Conservation (phyloP, 2,797 vertebrate genomes). For the Gephyroberyx darwinii region DNA sequence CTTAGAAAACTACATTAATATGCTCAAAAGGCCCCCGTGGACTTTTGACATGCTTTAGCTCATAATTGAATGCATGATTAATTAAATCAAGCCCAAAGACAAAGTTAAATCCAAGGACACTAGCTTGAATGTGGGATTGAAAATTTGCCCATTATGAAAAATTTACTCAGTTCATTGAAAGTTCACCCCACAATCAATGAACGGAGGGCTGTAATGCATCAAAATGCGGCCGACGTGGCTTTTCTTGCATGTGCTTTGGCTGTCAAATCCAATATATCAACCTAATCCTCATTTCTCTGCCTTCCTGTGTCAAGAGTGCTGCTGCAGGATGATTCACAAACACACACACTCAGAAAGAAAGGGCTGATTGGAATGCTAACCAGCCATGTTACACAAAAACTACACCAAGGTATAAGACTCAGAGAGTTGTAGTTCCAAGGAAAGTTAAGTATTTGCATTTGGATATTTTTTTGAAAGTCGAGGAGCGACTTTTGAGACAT, state of each 20-base stretch:
- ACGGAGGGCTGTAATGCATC: conserved; percentile 43
- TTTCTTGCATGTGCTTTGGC: conserved; percentile 36
- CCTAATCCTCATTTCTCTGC: conserved; percentile 57
- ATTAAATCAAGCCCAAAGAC: conserved; percentile 38
- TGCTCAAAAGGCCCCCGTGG: conserved; percentile 36
- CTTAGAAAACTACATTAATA: conserved; percentile 12
- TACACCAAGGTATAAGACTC: conserved; percentile 16
- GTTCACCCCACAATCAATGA: conserved; percentile 63
- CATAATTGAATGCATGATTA: conserved; percentile 61
- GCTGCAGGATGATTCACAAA: conserved; percentile 51
- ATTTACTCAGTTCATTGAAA: conserved; percentile 56
- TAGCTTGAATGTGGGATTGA: conserved; percentile 38
- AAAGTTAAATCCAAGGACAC: conserved; percentile 46
- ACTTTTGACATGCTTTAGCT: conserved; percentile 53
- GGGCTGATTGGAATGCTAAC: conserved; percentile 64
- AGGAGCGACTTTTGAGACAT: no score
- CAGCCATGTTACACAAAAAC: conserved; percentile 45
- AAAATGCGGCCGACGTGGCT: conserved; percentile 41
- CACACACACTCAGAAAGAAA: conserved; percentile 37
- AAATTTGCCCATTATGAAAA: conserved; percentile 60
- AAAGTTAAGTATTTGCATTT: conserved; percentile 19
- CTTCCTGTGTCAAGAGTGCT: conserved; percentile 65
- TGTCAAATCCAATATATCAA: conserved; percentile 70
- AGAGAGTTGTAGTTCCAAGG: conserved; percentile 26
- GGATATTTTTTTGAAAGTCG: neutral